Base-by-base conservation (phyloP, 2,113 vertebrate genomes). In the Semicossyphus pulcher region DNA sequence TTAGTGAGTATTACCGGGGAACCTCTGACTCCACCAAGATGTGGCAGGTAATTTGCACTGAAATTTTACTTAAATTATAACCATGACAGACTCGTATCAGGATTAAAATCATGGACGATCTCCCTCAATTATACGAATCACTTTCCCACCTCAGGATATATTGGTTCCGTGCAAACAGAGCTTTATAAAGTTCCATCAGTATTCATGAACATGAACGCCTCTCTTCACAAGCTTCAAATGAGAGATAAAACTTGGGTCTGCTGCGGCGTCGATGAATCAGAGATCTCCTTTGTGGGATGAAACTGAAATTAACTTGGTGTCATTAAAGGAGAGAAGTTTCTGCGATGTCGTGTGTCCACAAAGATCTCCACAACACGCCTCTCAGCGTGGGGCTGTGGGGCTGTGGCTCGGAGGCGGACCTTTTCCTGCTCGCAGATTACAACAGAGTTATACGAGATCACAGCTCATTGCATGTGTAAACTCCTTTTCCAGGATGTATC, bases 111-210 rank as follows among this genome's bases (percentile, higher is more conserved):
- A 72, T 76, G 67, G 34, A 39, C 8, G 4, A 84, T 75, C 80
- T 69, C 42, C 49, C 73, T 67, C 64, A 76, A 82, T 86, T 80
- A 86, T 39, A 76, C 53, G 72, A 75, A 65, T 74, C 63, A 72
- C 76, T 61, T 62, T 11, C 58, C 47, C 23, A 54, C 51, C 72
- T 66, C 69, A 51, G 64, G 61, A 70, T 78, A 47, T 49, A 80
- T 83, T 67, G 81, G 52, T 34, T 72, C 48, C 6, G 20, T 42
- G 53, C 60, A 79, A 85, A 86, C 31, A 71, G 52, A 51, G 67
- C 76, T 78, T 86, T 58, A 49, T 54, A 45, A 79, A 84, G 63
- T 63, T 79, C 48, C 56, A 89, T 89, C 87, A 84, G 90, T 87
- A 88, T 88, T 86, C 88, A 86, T 76, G 80, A 73, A 85, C 88